phyloP scores from a whole-genome alignment of 2,797 vertebrate species.

The Macropodus opercularis region DNA sequence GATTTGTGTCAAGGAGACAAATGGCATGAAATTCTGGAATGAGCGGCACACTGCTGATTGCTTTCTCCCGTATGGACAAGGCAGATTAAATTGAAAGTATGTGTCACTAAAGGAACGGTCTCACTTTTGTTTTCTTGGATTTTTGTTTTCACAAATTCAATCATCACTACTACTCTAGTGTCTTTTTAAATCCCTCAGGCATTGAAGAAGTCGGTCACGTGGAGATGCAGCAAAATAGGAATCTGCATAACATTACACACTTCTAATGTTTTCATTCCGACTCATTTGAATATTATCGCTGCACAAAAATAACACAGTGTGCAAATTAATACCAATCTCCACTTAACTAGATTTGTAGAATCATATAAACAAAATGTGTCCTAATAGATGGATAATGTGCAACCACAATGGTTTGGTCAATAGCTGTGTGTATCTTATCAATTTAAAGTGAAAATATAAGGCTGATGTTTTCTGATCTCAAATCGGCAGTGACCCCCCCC shows the following conservation, averaged over 20 bases:
- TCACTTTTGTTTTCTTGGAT: constrained; percentile 50
- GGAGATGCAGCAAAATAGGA: constrained; percentile 46
- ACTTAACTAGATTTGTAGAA: constrained; percentile 36
- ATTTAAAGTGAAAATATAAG: constrained; percentile 22
- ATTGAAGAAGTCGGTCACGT: constrained; percentile 66
- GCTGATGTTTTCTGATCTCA: constrained; percentile 35
- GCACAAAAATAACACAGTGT: constrained; percentile 46
- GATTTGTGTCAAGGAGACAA: constrained; percentile 99
- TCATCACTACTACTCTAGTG: constrained; percentile 44
- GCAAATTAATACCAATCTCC: constrained; percentile 53
- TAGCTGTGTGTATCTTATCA: constrained; percentile 3
- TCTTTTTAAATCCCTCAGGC: constrained; percentile 39
- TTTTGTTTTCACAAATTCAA: too few species aligned
- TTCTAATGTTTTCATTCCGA: constrained; percentile 63
- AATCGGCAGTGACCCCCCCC: constrained; percentile 53
- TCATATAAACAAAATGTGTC: constrained; percentile 29
- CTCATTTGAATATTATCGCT: constrained; percentile 64
- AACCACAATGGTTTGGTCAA: constrained; percentile 11
- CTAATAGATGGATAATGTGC: constrained; percentile 30
- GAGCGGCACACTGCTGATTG: constrained; percentile 86
- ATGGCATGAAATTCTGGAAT: constrained; percentile 85
- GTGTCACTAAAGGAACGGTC: constrained; percentile 1
- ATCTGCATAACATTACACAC: constrained; percentile 53
- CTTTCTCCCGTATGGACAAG: constrained; percentile 47
- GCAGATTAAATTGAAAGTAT: constrained; percentile 23